phyloP scores from a whole-genome alignment of 35 echinoderm and acorn worm genomes.

The Lytechinus variegatus region DNA sequence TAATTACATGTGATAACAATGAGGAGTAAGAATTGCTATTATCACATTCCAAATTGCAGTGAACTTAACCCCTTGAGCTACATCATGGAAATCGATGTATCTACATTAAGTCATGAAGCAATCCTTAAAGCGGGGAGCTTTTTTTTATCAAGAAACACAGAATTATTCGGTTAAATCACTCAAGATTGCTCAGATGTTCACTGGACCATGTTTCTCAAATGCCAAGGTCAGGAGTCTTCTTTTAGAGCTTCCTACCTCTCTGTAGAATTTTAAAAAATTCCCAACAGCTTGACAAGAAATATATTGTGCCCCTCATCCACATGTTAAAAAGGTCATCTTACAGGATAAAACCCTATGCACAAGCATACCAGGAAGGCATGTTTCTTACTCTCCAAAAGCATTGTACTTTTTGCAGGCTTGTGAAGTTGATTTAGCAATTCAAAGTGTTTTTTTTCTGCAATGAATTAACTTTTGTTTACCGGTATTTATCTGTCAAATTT shows the following conservation, averaged over 20 bases:
- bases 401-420: too few species aligned
- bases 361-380: too few species aligned
- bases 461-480: too few species aligned
- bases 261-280: slow-evolving; percentile 15
- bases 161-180: not conserved
- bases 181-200: not conserved
- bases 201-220: not conserved
- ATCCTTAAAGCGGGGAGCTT: not conserved
- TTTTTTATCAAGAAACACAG: not conserved
- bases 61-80: not conserved
- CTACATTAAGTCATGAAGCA: not conserved
- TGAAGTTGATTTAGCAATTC: too few species aligned
- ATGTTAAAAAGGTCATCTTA: not conserved
- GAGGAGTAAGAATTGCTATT: not conserved
- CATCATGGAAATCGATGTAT: not conserved
- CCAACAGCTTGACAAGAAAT: not conserved
- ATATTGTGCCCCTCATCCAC: not conserved
- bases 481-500: too few species aligned
- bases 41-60: not conserved
- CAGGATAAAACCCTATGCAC: not conserved
- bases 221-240: not conserved
- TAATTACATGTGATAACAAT: not conserved
- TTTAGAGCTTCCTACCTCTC: not conserved
- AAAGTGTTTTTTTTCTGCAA: too few species aligned
- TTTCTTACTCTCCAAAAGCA: too few species aligned